A percentile compares a stretch with the other conserved stretches of the same genome.
phyloP scores from a whole-genome alignment of 2,888 invertebrate genomes.

The Neoascia interrupta region DNA sequence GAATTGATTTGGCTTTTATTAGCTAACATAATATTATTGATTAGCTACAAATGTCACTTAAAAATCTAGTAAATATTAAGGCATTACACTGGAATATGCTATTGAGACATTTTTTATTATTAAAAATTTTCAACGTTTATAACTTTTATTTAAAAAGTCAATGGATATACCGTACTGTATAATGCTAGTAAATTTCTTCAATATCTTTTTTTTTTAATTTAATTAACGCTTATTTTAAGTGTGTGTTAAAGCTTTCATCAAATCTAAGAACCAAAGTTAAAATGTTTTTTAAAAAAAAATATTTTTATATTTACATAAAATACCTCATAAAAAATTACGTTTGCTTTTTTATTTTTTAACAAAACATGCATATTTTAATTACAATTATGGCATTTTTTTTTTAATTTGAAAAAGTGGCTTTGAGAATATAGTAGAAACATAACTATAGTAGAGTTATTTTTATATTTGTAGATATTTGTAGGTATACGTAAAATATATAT shows the following conservation, averaged over 20 bases:
- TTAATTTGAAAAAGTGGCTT: constrained; percentile 28
- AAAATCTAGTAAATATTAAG: constrained; percentile 70
- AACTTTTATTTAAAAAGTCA: constrained; percentile 29
- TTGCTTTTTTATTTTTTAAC: constrained; percentile 7
- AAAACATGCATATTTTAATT: neutral
- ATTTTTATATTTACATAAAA: constrained; percentile 42
- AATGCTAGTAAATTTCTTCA: constrained; percentile 48
- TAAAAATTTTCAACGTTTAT: constrained; percentile 23
- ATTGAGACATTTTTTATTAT: constrained; percentile 62
- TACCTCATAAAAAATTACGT: constrained; percentile 4
- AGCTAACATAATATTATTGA: constrained; percentile 57
- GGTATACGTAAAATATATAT: constrained; percentile 41
- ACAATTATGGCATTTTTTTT: neutral
- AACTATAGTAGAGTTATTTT: constrained; percentile 27
- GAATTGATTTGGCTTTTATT: constrained; percentile 32
- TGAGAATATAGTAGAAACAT: constrained; percentile 51
- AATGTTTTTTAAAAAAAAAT: constrained; percentile 4
- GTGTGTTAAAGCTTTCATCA: constrained; percentile 65
- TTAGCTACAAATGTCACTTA: constrained; percentile 64
- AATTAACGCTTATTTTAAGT: constrained; percentile 57
- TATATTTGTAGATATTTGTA: constrained; percentile 24
- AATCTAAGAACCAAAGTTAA: constrained; percentile 34
- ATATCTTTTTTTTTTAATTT: constrained; percentile 37
- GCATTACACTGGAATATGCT: constrained; percentile 72
- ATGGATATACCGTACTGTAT: constrained; percentile 42